phyloP scores from a whole-genome alignment of 2,797 vertebrate genomes.

The Australoheros facetus region DNA sequence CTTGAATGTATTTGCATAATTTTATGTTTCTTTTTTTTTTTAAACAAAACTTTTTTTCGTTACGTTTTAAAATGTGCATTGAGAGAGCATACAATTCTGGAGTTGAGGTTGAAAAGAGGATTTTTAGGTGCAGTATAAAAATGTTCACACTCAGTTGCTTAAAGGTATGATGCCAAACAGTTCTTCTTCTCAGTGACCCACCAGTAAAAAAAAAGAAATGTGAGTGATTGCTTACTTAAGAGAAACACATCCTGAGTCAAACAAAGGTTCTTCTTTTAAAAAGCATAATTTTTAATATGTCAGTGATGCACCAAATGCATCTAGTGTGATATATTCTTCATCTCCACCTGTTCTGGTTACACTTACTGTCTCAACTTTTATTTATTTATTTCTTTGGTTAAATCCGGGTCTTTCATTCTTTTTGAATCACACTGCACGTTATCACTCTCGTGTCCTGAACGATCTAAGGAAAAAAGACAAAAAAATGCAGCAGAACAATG shows the following conservation, averaged over 20 bases:
- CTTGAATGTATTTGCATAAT: rapidly evolving
- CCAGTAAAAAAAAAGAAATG: not conserved
- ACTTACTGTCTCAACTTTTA: no score
- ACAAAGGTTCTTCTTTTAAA: no score
- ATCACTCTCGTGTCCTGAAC: not conserved
- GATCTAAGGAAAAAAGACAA: not conserved
- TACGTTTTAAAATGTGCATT: not conserved
- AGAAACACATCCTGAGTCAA: not conserved
- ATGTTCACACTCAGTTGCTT: not conserved
- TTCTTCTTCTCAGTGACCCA: not conserved
- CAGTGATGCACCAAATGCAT: not conserved
- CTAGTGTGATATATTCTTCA: no score
- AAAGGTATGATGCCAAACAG: not conserved
- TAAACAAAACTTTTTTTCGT: no score
- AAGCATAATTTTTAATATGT: no score
- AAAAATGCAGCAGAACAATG: no score
- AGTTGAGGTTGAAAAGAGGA: no score
- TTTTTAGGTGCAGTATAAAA: not conserved
- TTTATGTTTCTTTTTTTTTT: not conserved
- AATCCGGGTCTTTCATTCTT: not conserved
- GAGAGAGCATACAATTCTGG: not conserved
- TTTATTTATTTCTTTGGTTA: no score
- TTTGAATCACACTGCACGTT: not conserved
- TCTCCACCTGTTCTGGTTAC: not conserved
- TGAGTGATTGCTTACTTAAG: not conserved